Percentiles rank a stretch among this genome's conserved stretches.
These are phyloP conservation scores for Cataglyphis albicans DNA, from an alignment of 2,888 invertebrate genomes.

Conservation along the genomic window DNA sequence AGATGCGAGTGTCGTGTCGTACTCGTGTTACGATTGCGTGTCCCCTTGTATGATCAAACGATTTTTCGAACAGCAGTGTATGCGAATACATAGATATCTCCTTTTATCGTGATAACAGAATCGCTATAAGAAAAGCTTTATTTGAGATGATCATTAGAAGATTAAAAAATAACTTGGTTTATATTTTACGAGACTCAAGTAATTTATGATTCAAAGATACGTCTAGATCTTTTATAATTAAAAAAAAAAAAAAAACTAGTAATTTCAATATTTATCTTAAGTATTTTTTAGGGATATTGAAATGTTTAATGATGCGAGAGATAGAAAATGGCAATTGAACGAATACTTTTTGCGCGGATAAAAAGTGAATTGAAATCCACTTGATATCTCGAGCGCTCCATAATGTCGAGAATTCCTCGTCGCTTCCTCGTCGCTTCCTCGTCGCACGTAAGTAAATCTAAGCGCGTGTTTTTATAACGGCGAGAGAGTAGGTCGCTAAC, in stretches of 20 bases:
- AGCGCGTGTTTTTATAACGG: constrained; percentile 1
- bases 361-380: background rate
- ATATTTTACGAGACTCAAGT: no score
- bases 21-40: constrained; percentile 44
- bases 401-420: background rate
- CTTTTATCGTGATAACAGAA: background rate
- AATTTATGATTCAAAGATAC: no score
- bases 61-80: background rate
- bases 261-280: background rate
- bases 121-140: background rate
- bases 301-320: background rate
- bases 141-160: background rate
- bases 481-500: constrained; percentile 1
- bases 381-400: background rate
- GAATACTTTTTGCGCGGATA: background rate
- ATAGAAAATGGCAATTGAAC: background rate
- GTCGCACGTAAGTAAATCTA: background rate
- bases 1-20: constrained; percentile 41
- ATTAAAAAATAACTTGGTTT: no score
- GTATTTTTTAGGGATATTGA: background rate
- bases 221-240: background rate
- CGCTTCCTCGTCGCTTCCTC: background rate
- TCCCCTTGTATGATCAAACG: background rate
- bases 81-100: background rate
- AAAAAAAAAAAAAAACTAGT: background rate